Conservation (phyloP, 2,797 vertebrate species). For the Lacerta agilis region DNA sequence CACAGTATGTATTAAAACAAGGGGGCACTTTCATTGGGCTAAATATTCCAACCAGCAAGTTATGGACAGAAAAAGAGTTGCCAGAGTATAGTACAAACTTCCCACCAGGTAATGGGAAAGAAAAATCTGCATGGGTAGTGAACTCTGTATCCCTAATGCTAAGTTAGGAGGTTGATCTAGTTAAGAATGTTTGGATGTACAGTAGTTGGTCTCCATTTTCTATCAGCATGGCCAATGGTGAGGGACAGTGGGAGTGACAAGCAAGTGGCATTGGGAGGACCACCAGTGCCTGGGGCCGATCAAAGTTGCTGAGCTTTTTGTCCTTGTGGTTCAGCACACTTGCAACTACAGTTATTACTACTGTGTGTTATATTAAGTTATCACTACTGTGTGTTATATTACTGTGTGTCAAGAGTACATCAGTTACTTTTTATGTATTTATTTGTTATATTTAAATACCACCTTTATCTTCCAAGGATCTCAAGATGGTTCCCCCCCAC, state of each 20-base stretch:
- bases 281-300: too few species aligned
- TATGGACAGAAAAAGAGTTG: not conserved
- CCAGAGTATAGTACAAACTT: not conserved
- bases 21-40: not conserved
- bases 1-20: conserved; percentile 1
- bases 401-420: too few species aligned
- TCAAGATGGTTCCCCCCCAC: too few species aligned
- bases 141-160: not conserved
- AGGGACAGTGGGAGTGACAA: too few species aligned
- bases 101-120: not conserved
- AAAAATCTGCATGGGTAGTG: not conserved
- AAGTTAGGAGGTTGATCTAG: not conserved
- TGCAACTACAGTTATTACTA: not conserved
- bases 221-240: too few species aligned
- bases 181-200: not conserved
- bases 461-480: too few species aligned
- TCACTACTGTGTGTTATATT: too few species aligned
- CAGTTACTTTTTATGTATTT: not conserved
- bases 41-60: not conserved
- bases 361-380: not conserved
- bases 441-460: too few species aligned
- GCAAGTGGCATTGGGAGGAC: too few species aligned
- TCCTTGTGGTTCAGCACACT: not conserved
- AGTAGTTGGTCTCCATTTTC: too few species aligned
- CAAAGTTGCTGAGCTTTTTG: too few species aligned